Base-by-base conservation (phyloP, 2,797 vertebrate genomes). In the Leontopithecus rosalia region DNA sequence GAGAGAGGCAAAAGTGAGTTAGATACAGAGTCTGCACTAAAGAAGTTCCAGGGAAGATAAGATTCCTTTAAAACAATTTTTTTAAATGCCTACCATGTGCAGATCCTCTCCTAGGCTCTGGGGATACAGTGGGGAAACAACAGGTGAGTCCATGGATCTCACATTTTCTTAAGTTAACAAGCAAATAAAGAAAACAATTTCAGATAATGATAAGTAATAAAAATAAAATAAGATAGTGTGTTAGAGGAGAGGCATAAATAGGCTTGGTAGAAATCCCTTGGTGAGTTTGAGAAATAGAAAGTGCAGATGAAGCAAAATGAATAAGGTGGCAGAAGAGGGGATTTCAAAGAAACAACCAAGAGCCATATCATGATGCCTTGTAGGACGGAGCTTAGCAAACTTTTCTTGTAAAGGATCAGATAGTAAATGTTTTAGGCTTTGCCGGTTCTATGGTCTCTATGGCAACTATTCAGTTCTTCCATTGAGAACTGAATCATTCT, bases 371-470 rank as follows among this genome's bases (percentile, higher is more conserved):
- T 39, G 57, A 64, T 5, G 64, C 52, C 46, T 58, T 36, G 19
- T 22, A 82, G 48, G 77, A 76, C 6, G 46, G 61, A 1, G 11
- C 19, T 72, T 46, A 76, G 22, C 46, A 90, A 84, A 81, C 22
- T n/a, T 88, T 76, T 84, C 57, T 58, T 73, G 10, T 41, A 81
- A 92, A 88, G 39, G 39, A 50, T 55, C 76, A 90, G 33, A 41
- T 39, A 79, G 48, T 55, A 92, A 88, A 88, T 80, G 91, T 83
- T 77, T 93, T 43, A 36, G 81, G 90, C 12, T 96, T 91, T 89
- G 46, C 24, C 57, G 55, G 28, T 48, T 67, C 80, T 13, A 26
- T 89, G 48, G 48, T 90, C 84, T 90, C 52, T 79, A 39, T 52
- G 82, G 36, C 41, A 87, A 43, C n/a, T 57, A 24, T 93, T 93